A percentile compares a stretch with the other conserved stretches of the same genome.
These are phyloP conservation scores for Mamestra configurata DNA, from an alignment of 1,140 invertebrate species.

Conservation along the genomic window DNA sequence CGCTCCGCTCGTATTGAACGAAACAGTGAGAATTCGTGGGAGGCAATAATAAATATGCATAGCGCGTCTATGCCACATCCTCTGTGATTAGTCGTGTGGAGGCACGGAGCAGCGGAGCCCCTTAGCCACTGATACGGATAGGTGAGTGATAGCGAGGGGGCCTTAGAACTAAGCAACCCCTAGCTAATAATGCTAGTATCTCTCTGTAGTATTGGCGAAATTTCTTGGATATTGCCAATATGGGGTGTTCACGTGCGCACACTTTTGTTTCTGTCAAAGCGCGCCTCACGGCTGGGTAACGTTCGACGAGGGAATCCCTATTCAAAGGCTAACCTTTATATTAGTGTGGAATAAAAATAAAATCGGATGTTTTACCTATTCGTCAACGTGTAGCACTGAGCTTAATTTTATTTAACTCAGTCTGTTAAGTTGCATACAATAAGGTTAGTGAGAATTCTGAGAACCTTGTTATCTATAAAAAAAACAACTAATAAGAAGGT, in stretches of 20 bases:
- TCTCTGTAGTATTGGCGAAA: slow-evolving; percentile 81
- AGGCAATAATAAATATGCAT: slow-evolving; percentile 86
- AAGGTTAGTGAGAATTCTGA: too few relatives aligned
- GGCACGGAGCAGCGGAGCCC: slow-evolving; percentile 54
- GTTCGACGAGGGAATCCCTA: slow-evolving; percentile 40
- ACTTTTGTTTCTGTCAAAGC: slow-evolving; percentile 82
- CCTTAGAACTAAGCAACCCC: slow-evolving; percentile 76
- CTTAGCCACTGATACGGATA: slow-evolving; percentile 77
- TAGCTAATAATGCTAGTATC: slow-evolving; percentile 84
- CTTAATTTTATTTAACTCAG: too few relatives aligned
- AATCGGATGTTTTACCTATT: not conserved
- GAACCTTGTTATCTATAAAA: not conserved
- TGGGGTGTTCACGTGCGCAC: slow-evolving; percentile 78
- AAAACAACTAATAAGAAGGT: not conserved
- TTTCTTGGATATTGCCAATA: slow-evolving; percentile 87
- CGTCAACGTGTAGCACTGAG: not conserved
- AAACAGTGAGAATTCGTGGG: slow-evolving; percentile 81
- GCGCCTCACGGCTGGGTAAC: slow-evolving; percentile 51
- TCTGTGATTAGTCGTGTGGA: slow-evolving; percentile 84
- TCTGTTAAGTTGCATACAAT: too few relatives aligned
- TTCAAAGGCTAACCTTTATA: slow-evolving; percentile 42
- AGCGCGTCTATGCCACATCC: slow-evolving; percentile 85
- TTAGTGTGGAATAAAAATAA: slow-evolving; percentile 18
- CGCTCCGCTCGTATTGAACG: slow-evolving; percentile 71
- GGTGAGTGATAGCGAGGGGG: slow-evolving; percentile 85